Base-by-base conservation (phyloP, 2,888 invertebrate species). In the Tetheella fluctuosa region DNA sequence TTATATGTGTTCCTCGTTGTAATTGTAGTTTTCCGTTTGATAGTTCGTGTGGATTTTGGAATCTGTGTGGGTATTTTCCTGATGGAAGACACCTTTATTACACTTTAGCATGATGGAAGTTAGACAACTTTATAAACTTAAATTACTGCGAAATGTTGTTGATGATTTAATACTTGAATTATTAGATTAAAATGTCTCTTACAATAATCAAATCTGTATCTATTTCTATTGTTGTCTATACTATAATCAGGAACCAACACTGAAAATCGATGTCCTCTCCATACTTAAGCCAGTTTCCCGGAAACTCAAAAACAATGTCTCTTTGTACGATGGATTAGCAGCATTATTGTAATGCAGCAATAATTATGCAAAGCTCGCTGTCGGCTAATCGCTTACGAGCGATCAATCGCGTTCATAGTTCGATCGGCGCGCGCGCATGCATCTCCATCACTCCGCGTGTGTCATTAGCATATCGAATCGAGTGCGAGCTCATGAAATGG, bases 361-460 rank as follows among this genome's bases (percentile, higher is more conserved):
- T 20, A 48, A 48, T 48, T 28, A 28, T 30, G 25, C 54, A 28
- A 30, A n/a, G 15, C 54, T 54, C 28, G 25, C 54, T 25, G 25
- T 48, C 48, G 20, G 48, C 48, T 48, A 48, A 48, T 48, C 48
- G 48, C 48, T 48, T 48, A 48, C 64, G 53, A 62, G 63, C 64
- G 59, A 53, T 58, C 60, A 64, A 66, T 70, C 61, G 61, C 64
- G 58, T 60, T 60, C 60, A 48, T 63, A 56, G 58, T 59, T 55
- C 54, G 64, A 67, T 61, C 60, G 58, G 69, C 67, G 65, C 59
- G 62, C 61, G 68, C 72, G 72, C 77, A 73, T 77, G 69, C 63
- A 73, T 70, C 65, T 60, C 67, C 63, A 73, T 74, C 75, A 59
- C 67, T 73, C 68, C 55, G 58, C 70, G 69, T 70, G 64, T 73